These are phyloP conservation scores for Philotrypesis tridentata DNA, from an alignment of 1,140 invertebrate species.

Conservation along the genomic window DNA sequence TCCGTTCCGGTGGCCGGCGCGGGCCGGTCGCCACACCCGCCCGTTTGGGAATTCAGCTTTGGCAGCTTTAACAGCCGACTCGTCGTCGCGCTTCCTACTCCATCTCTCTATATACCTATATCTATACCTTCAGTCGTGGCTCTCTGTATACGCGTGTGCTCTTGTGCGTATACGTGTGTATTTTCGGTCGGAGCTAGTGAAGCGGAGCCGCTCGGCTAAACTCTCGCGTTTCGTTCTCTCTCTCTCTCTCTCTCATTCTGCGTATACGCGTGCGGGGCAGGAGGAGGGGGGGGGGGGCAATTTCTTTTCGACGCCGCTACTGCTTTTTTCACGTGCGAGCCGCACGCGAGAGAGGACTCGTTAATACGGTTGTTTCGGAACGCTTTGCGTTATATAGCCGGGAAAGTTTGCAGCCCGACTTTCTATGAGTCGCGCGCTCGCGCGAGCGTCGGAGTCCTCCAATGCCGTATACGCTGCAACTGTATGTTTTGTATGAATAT, in stretches of 20 bases:
- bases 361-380: background rate
- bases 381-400: background rate
- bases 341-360: background rate
- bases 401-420: background rate
- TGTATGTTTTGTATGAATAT: background rate
- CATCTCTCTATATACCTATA: no score
- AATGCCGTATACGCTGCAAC: background rate
- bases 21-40: conserved; percentile 74
- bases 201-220: no score
- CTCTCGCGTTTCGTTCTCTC: no score
- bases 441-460: no score
- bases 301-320: background rate
- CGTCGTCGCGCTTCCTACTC: background rate
- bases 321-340: background rate
- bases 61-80: conserved; percentile 56
- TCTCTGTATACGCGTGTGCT: no score
- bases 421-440: background rate
- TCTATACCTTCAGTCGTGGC: no score
- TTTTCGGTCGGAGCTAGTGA: no score
- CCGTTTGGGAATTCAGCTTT: conserved; percentile 74
- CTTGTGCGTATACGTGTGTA: no score
- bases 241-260: no score
- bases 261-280: no score
- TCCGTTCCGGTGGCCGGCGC: conserved; percentile 68
- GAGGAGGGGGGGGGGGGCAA: background rate